phyloP scores from a whole-genome alignment of 2,113 vertebrate genomes.

The Charina bottae region DNA sequence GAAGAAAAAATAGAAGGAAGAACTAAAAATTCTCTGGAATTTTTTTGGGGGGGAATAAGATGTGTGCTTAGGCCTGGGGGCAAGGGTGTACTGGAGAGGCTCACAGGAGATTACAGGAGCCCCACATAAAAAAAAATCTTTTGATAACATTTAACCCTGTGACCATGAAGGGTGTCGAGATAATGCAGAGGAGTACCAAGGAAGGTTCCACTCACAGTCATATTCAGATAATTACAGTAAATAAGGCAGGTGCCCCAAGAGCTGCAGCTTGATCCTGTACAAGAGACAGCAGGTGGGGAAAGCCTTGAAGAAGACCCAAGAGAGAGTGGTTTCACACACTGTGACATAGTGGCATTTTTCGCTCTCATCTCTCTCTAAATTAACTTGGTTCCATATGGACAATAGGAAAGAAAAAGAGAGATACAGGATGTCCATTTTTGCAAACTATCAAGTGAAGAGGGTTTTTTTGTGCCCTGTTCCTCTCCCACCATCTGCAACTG shows the following conservation, averaged over 20 bases:
- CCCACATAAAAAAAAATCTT: neutral
- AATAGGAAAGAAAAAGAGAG: neutral
- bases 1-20: neutral
- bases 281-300: neutral
- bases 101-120: neutral
- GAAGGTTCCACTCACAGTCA: neutral
- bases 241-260: neutral
- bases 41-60: too few relatives aligned
- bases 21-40: neutral
- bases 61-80: neutral
- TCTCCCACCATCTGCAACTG: too few relatives aligned
- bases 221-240: neutral
- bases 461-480: too few relatives aligned
- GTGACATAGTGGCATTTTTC: neutral
- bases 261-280: neutral
- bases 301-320: neutral
- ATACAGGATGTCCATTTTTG: too few relatives aligned
- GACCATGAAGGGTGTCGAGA: too few relatives aligned
- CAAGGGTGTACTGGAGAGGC: neutral
- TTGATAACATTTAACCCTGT: neutral
- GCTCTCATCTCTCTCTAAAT: neutral
- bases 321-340: neutral
- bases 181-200: neutral
- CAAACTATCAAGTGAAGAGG: too few relatives aligned
- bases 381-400: neutral